phyloP scores from a whole-genome alignment of 1,140 invertebrate species.

The Drosophila saltans region DNA sequence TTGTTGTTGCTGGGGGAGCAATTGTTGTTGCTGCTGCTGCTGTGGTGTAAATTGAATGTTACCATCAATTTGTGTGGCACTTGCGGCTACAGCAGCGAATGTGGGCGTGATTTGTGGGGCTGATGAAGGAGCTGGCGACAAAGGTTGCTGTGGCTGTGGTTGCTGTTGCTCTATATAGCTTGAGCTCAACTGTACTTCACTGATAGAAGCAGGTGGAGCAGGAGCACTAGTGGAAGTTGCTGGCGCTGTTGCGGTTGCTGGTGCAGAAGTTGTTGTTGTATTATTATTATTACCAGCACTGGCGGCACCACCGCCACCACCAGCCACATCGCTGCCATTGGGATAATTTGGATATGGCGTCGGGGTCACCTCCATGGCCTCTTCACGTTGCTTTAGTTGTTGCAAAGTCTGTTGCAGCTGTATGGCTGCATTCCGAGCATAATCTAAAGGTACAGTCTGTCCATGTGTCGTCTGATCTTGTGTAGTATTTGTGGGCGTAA shows the following conservation, averaged over 20 bases:
- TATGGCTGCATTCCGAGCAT: slow-evolving; percentile 75
- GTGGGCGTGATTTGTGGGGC: slow-evolving; percentile 53
- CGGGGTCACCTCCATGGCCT: slow-evolving; percentile 54
- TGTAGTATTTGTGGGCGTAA: slow-evolving; percentile 32
- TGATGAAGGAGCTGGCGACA: slow-evolving; percentile 53
- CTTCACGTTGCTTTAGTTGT: slow-evolving; percentile 73
- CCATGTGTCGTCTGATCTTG: slow-evolving; percentile 51
- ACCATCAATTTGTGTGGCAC: slow-evolving; percentile 67
- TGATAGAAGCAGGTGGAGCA: slow-evolving; percentile 27
- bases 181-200: slow-evolving; percentile 52
- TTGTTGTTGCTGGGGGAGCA: slow-evolving; percentile 44
- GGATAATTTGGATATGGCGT: slow-evolving; percentile 60
- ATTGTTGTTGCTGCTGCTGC: slow-evolving; percentile 30
- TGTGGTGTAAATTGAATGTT: slow-evolving; percentile 16
- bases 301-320: slow-evolving; percentile 34
- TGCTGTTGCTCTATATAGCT: slow-evolving; percentile 61
- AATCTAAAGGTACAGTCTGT: slow-evolving; percentile 65
- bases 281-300: slow-evolving; percentile 38
- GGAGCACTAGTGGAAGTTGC: slow-evolving; percentile 18
- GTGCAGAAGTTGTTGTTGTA: slow-evolving; percentile 18
- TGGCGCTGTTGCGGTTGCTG: slow-evolving; percentile 16
- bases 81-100: slow-evolving; percentile 63
- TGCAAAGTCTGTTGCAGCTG: slow-evolving; percentile 75
- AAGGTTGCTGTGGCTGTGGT: slow-evolving; percentile 50
- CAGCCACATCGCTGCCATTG: slow-evolving; percentile 55